Conservation (phyloP, 2,888 invertebrate species). For the Sphaeridia pumilis region DNA sequence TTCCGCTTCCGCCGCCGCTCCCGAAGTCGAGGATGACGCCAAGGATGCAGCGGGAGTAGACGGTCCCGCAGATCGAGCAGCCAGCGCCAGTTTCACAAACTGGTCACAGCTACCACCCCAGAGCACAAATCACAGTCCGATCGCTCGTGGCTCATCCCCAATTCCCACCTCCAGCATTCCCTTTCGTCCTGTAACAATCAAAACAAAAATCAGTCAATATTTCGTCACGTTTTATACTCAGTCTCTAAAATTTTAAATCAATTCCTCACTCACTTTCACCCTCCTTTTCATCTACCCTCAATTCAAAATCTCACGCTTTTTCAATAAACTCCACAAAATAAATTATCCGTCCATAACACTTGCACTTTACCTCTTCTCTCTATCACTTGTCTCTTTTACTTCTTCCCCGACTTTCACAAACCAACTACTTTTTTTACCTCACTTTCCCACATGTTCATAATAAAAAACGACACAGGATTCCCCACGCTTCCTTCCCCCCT, state of each 20-base stretch:
- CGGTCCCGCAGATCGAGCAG: conserved; percentile 35
- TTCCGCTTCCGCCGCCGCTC: conserved; percentile 16
- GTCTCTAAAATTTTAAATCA: neutral
- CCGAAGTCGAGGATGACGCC: conserved; percentile 18
- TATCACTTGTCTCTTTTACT: neutral
- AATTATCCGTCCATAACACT: neutral
- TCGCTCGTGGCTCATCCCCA: conserved; percentile 20
- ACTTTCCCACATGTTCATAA: neutral
- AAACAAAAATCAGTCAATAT: too few relatives aligned
- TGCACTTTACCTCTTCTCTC: neutral
- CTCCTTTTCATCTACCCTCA: neutral
- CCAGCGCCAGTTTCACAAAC: conserved; percentile 36
- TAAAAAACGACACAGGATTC: neutral
- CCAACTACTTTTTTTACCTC: neutral
- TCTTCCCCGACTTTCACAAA: neutral
- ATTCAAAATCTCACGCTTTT: neutral
- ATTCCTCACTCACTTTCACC: neutral
- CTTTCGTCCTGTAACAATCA: conserved; percentile 5
- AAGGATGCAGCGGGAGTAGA: conserved; percentile 35
- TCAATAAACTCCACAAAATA: neutral
- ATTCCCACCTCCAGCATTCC: conserved; percentile 13
- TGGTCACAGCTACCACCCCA: conserved; percentile 18
- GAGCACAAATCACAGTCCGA: conserved; percentile 12
- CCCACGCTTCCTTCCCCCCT: neutral
- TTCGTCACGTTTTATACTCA: neutral